These are phyloP conservation scores for Gracilinanus agilis DNA, from an alignment of 2,113 vertebrate genomes.

Conservation along the genomic window DNA sequence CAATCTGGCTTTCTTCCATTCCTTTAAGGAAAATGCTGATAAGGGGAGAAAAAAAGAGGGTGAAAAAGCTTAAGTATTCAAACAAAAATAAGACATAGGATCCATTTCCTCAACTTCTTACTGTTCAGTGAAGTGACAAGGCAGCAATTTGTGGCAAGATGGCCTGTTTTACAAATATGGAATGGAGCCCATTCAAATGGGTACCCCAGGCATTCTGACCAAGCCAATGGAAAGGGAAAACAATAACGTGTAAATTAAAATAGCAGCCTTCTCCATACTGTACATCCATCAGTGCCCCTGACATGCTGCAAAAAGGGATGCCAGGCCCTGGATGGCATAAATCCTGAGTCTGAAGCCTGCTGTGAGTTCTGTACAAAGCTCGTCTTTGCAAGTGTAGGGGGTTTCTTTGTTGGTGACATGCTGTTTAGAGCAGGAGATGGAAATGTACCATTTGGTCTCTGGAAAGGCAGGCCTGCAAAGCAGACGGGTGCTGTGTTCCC, in stretches of 20 bases:
- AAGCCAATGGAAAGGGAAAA: constrained; percentile 53
- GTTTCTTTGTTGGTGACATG: constrained; percentile 71
- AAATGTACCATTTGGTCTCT: constrained; percentile 69
- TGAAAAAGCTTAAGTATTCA: constrained; percentile 61
- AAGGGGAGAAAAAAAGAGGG: constrained; percentile 49
- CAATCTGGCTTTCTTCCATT: constrained; percentile 57
- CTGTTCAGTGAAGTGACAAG: constrained; percentile 71
- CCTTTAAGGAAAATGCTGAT: constrained; percentile 60
- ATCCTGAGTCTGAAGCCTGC: constrained; percentile 59
- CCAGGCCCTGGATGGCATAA: constrained; percentile 65
- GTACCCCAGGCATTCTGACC: constrained; percentile 57
- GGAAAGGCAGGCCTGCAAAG: constrained; percentile 69
- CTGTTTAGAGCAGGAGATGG: constrained; percentile 64
- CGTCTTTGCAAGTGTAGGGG: constrained; percentile 50
- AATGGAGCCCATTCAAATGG: constrained; percentile 62
- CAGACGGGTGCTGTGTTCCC: constrained; percentile 60
- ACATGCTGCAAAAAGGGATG: constrained; percentile 41
- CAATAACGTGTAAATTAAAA: constrained; percentile 57
- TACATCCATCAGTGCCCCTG: constrained; percentile 52
- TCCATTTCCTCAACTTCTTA: constrained; percentile 73
- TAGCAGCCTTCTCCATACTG: constrained; percentile 54
- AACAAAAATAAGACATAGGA: constrained; percentile 69
- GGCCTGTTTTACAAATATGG: constrained; percentile 62
- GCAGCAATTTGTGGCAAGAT: constrained; percentile 67
- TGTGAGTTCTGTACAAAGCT: constrained; percentile 32